A percentile compares a stretch with the other conserved stretches of the same genome.
These are phyloP conservation scores for Enteromius fasciolatus DNA, from an alignment of 2,797 vertebrate species.

Conservation along the genomic window DNA sequence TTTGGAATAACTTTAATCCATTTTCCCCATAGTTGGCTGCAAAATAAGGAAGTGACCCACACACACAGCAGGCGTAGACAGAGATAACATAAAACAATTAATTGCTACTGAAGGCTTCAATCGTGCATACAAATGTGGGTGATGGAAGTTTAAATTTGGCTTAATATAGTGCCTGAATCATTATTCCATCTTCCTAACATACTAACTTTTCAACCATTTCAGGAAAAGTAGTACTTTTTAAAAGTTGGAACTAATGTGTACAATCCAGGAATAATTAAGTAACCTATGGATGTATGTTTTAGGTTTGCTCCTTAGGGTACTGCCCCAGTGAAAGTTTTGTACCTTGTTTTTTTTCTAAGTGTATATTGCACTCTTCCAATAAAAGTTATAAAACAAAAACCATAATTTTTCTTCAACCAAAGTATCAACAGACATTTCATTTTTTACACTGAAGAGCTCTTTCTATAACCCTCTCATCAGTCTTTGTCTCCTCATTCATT, in stretches of 20 bases:
- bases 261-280: background rate
- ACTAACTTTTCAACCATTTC: background rate
- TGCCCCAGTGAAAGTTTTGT: background rate
- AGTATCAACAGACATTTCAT: background rate
- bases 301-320: background rate
- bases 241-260: background rate
- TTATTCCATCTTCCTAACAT: background rate
- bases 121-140: background rate
- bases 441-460: background rate
- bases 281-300: background rate
- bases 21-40: background rate
- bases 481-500: conserved; percentile 26
- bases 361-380: background rate
- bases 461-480: background rate
- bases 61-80: background rate
- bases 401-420: background rate
- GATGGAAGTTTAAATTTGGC: background rate
- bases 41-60: background rate
- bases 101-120: background rate
- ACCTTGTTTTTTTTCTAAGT: too few relatives aligned
- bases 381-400: background rate
- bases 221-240: background rate
- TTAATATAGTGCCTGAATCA: background rate
- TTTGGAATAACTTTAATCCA: background rate
- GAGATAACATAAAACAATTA: background rate